Conservation (phyloP, 2,113 vertebrate genomes). For the Condylura cristata region DNA sequence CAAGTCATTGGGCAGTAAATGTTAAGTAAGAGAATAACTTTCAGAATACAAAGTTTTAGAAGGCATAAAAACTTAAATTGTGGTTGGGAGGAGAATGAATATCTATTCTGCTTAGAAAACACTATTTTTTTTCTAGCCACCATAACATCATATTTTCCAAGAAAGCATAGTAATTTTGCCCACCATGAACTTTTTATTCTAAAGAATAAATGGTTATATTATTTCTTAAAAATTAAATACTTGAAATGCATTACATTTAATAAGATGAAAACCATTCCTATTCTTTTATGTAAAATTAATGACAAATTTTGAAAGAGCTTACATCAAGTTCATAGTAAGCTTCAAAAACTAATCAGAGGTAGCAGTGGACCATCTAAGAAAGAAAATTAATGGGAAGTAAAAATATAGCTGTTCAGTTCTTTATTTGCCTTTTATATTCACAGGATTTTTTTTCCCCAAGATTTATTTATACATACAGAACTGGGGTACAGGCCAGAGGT, state of each 20-base stretch:
- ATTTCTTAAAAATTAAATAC: not conserved
- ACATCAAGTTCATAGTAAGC: not conserved
- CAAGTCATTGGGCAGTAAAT: not conserved
- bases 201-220: not conserved
- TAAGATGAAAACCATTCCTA: not conserved
- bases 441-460: too few species aligned
- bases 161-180: not conserved
- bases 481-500: too few species aligned
- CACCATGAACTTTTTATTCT: not conserved
- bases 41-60: conserved; percentile 55
- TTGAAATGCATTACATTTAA: conserved; percentile 5
- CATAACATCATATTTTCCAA: conserved; percentile 23
- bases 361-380: not conserved
- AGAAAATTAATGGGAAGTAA: conserved; percentile 35
- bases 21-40: not conserved
- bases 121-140: not conserved
- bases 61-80: not conserved
- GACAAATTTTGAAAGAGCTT: conserved; percentile 27
- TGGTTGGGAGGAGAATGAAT: not conserved
- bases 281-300: conserved; percentile 29
- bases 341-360: conserved; percentile 31
- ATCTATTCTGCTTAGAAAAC: conserved; percentile 21
- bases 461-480: too few species aligned
- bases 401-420: not conserved
- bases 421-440: not conserved